Base-by-base conservation (phyloP, 2,113 vertebrate genomes). In the Paralichthys olivaceus region DNA sequence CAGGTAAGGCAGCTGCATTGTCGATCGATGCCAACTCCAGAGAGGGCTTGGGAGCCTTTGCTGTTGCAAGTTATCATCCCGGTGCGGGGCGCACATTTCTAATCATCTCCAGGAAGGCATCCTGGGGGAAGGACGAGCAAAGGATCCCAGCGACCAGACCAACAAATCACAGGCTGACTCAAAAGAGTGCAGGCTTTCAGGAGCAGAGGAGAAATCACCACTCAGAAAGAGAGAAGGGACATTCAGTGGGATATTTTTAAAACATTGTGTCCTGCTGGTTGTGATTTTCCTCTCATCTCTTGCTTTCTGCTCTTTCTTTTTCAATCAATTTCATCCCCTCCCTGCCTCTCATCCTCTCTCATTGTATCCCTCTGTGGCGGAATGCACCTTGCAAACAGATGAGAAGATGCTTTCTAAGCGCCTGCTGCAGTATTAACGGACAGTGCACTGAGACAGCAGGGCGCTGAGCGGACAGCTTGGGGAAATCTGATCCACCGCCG, bases 361-460 rank as follows among this genome's bases (percentile, higher is more conserved):
- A 20, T 67, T 77, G 47, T 7, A 72, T 80, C 56, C 69, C 62
- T 85, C 78, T 95, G 70, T 94, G 94, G 64, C n/a, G 83, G 88
- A 87, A 91, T 91, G 90, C 79, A 72, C 20, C 45, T 73, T 26
- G 59, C 49, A 61, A 90, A 94, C 77, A 90, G 90, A 90, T 86
- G 93, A 92, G 91, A 51, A 69, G 68, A 85, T 91, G 87, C 92
- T 87, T 65, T 68, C 15, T 32, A 58, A 79, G 78, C 47, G 53
- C 75, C 87, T 84, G 94, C 93, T 87, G 94, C 94, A 80, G 85
- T 79, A 66, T 85, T 79, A 83, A 65, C 72, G 59, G 85, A 83
- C 79, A 47, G 69, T 43, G 32, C 25, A 56, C 67, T n/a, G 83
- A 88, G 87, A 77, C 83, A 62, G 78, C 77, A 57, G 87, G 81